Conservation (phyloP, 1,140 invertebrate genomes). For the Saxidomus purpurata region DNA sequence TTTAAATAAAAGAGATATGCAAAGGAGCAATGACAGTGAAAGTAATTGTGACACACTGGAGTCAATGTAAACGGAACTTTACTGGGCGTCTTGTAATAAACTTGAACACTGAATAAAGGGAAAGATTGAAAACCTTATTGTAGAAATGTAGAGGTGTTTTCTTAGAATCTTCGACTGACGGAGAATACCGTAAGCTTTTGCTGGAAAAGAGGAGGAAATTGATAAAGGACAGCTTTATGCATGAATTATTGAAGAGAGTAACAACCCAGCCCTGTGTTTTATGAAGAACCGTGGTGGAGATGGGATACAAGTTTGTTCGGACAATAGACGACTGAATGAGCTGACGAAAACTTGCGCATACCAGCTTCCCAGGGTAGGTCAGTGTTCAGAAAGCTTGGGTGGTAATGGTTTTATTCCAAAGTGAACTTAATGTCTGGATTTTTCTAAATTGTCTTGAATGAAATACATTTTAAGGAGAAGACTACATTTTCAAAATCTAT, state of each 20-base stretch:
- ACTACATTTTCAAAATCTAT: too few relatives aligned
- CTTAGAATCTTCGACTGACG: not conserved
- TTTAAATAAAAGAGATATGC: too few relatives aligned
- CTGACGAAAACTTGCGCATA: too few relatives aligned
- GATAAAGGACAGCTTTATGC: not conserved
- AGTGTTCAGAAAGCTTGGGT: too few relatives aligned
- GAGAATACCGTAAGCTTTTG: not conserved
- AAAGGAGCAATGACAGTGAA: too few relatives aligned
- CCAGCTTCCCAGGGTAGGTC: too few relatives aligned
- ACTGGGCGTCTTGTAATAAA: not conserved
- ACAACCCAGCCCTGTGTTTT: conserved; percentile 2
- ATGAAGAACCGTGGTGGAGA: not conserved
- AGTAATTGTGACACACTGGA: not conserved
- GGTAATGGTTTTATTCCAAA: too few relatives aligned
- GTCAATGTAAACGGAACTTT: not conserved
- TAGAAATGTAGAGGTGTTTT: conserved; percentile 32
- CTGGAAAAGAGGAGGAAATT: conserved; percentile 8
- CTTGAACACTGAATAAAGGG: not conserved
- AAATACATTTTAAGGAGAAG: too few relatives aligned
- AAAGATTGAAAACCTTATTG: not conserved
- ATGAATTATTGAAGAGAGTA: conserved; percentile 7
- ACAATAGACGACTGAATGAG: too few relatives aligned
- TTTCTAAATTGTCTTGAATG: too few relatives aligned
- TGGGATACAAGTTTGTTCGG: too few relatives aligned
- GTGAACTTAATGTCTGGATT: too few relatives aligned